phyloP scores from a whole-genome alignment of 2,113 vertebrate species.

The Oriolus oriolus region DNA sequence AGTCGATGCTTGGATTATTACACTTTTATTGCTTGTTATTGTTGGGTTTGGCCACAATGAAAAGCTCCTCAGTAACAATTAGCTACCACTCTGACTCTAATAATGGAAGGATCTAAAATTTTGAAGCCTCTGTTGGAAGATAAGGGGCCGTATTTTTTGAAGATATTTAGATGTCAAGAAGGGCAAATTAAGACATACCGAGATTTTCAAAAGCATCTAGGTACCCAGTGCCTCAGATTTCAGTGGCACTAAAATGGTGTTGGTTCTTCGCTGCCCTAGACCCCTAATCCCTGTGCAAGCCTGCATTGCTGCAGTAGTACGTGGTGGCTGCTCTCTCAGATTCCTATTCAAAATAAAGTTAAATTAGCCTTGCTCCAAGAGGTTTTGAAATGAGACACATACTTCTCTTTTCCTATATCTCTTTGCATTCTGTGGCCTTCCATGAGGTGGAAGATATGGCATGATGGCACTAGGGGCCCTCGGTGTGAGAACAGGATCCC shows the following conservation, averaged over 20 bases:
- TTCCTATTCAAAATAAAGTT: background rate
- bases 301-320: background rate
- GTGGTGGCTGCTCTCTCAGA: background rate
- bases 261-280: background rate
- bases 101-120: background rate
- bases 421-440: background rate
- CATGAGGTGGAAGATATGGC: background rate
- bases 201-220: background rate
- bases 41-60: background rate
- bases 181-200: background rate
- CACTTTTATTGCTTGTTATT: slow-evolving; percentile 44
- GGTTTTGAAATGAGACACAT: background rate
- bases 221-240: background rate
- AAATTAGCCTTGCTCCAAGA: background rate
- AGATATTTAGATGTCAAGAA: background rate
- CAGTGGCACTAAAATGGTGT: background rate
- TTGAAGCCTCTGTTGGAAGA: background rate
- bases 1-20: background rate
- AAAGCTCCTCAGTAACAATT: background rate
- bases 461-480: background rate
- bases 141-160: background rate
- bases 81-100: background rate
- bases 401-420: background rate
- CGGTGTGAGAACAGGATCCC: background rate
- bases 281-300: background rate